Conservation (phyloP, 2,797 vertebrate species). For the Harpagifer antarcticus region DNA sequence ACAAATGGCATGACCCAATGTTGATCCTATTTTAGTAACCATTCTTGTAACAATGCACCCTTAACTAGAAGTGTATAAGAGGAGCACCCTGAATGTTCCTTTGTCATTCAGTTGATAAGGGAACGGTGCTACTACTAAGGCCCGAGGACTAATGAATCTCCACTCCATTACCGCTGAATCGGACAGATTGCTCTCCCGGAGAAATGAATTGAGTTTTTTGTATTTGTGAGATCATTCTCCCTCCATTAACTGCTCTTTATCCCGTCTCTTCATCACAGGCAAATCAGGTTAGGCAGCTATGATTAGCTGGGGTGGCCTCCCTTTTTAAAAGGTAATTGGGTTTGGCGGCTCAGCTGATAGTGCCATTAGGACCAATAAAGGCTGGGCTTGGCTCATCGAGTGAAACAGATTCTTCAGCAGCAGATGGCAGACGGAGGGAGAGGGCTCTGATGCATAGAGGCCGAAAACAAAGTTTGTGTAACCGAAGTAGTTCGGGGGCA, state of each 20-base stretch:
- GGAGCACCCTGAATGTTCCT: constrained; percentile 65
- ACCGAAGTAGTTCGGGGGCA: constrained; percentile 83
- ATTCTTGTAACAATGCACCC: not conserved
- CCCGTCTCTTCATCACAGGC: constrained; percentile 90
- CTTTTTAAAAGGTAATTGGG: constrained; percentile 91
- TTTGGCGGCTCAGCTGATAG: constrained; percentile 92
- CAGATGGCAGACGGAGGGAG: constrained; percentile 87
- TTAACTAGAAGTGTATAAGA: constrained; percentile 55
- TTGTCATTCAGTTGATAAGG: constrained; percentile 87
- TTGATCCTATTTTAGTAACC: constrained; percentile 7
- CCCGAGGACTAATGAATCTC: constrained; percentile 90
- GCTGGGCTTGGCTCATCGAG: constrained; percentile 88
- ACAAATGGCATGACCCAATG: not conserved
- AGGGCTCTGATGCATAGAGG: constrained; percentile 82
- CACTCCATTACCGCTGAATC: constrained; percentile 91
- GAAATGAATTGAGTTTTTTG: constrained; percentile 94
- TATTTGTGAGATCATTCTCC: constrained; percentile 93
- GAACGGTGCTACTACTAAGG: constrained; percentile 81
- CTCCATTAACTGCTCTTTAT: constrained; percentile 93
- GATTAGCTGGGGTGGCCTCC: constrained; percentile 91
- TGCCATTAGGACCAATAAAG: constrained; percentile 91
- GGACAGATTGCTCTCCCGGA: constrained; percentile 91
- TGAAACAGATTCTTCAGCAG: constrained; percentile 90
- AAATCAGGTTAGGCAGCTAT: constrained; percentile 91
- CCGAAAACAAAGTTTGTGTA: constrained; percentile 89